Evolutionary conservation across 1,140 invertebrate genomes (phyloP).

Genomic region (Eurosta solidaginis): DNA sequence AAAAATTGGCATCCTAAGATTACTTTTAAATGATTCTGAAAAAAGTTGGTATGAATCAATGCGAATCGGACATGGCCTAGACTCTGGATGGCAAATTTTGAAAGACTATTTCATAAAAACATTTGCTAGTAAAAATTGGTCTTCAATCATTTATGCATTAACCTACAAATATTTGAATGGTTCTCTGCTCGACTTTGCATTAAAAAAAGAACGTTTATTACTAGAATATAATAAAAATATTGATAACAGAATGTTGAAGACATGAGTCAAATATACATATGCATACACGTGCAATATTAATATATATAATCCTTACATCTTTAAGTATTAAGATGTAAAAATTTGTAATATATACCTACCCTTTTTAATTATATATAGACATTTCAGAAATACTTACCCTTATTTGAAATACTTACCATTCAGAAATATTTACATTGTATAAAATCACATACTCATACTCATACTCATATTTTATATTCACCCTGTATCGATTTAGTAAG

Average conservation of each 20-base stretch:
- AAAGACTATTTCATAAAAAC: background rate
- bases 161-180: background rate
- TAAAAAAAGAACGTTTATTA: constrained; percentile 22
- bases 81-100: background rate
- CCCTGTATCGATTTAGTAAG: too few species aligned
- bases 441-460: too few species aligned
- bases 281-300: too few species aligned
- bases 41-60: background rate
- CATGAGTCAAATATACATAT: too few species aligned
- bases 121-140: background rate
- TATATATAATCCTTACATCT: too few species aligned
- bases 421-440: too few species aligned
- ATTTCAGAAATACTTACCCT: too few species aligned
- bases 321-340: too few species aligned
- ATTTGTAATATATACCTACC: too few species aligned
- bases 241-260: background rate
- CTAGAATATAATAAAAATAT: background rate
- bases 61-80: background rate
- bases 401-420: too few species aligned
- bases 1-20: background rate
- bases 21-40: background rate
- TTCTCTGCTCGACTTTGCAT: background rate
- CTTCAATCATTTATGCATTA: background rate
- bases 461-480: too few species aligned
- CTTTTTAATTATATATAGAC: too few species aligned